These are phyloP conservation scores for Plagodis pulveraria DNA, from an alignment of 2,888 invertebrate genomes.

Conservation along the genomic window DNA sequence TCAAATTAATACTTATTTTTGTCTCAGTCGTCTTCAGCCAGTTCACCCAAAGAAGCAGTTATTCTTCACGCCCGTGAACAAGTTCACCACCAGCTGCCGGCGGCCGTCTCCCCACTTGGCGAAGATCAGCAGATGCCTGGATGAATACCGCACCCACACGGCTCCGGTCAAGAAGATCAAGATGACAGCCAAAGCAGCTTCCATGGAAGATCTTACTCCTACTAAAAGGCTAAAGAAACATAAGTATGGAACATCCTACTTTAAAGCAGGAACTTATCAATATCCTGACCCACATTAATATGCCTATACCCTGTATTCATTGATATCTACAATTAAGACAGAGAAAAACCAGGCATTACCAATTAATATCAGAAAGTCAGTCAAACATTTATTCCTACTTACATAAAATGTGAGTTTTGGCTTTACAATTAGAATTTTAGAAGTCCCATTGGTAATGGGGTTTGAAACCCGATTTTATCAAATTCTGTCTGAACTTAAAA, in stretches of 20 bases:
- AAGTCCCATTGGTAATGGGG: too few relatives aligned
- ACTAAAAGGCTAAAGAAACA: constrained; percentile 58
- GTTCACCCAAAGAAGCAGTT: constrained; percentile 72
- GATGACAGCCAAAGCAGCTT: constrained; percentile 66
- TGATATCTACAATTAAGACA: too few relatives aligned
- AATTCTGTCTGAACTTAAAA: too few relatives aligned
- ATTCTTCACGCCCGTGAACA: constrained; percentile 72
- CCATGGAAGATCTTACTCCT: constrained; percentile 78
- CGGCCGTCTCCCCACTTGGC: constrained; percentile 58
- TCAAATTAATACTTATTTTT: background rate
- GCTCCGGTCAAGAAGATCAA: constrained; percentile 46
- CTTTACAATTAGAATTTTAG: too few relatives aligned
- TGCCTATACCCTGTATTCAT: too few relatives aligned
- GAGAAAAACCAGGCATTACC: too few relatives aligned
- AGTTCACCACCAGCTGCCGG: constrained; percentile 63
- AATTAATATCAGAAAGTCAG: too few relatives aligned
- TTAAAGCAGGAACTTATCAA: too few relatives aligned
- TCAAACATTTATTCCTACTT: too few relatives aligned
- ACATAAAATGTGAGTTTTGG: too few relatives aligned
- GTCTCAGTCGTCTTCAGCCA: constrained; percentile 61
- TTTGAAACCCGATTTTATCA: too few relatives aligned
- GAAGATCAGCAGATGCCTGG: constrained; percentile 66
- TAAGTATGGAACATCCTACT: constrained; percentile 42
- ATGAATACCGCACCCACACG: constrained; percentile 47
- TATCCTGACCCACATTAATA: too few relatives aligned